A percentile compares a stretch with the other conserved stretches of the same genome.
Conservation (phyloP, 2,888 invertebrate genomes). For the Sipha maydis region DNA sequence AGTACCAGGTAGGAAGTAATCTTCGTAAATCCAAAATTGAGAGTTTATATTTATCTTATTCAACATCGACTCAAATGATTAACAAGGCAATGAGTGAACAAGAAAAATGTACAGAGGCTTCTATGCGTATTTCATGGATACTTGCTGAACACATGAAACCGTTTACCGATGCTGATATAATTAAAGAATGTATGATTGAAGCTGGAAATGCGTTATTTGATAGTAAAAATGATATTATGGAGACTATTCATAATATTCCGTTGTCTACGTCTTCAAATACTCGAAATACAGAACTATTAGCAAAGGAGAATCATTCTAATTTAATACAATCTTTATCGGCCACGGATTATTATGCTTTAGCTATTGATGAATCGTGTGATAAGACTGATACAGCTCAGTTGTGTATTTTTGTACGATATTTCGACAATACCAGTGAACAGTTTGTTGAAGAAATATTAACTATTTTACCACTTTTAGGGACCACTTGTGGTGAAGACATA, state of each 20-base stretch:
- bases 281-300: conserved; percentile 21
- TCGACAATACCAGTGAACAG: too few species aligned
- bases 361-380: too few species aligned
- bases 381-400: too few species aligned
- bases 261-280: conserved; percentile 22
- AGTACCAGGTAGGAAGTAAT: conserved; percentile 49
- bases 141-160: conserved; percentile 33
- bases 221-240: conserved; percentile 35
- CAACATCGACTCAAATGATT: conserved; percentile 48
- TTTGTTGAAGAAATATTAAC: too few species aligned
- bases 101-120: conserved; percentile 49
- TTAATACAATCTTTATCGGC: too few species aligned
- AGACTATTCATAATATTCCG: conserved; percentile 36
- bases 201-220: conserved; percentile 40
- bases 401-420: too few species aligned
- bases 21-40: conserved; percentile 55
- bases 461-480: too few species aligned
- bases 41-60: conserved; percentile 52
- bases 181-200: conserved; percentile 41
- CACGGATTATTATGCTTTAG: too few species aligned
- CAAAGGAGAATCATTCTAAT: conserved; percentile 25
- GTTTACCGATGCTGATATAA: conserved; percentile 40
- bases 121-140: conserved; percentile 33
- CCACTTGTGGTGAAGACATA: too few species aligned
- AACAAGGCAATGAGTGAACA: conserved; percentile 52